These are phyloP conservation scores for Ceyx margarethae DNA, from an alignment of 2,113 vertebrate species.

Conservation along the genomic window DNA sequence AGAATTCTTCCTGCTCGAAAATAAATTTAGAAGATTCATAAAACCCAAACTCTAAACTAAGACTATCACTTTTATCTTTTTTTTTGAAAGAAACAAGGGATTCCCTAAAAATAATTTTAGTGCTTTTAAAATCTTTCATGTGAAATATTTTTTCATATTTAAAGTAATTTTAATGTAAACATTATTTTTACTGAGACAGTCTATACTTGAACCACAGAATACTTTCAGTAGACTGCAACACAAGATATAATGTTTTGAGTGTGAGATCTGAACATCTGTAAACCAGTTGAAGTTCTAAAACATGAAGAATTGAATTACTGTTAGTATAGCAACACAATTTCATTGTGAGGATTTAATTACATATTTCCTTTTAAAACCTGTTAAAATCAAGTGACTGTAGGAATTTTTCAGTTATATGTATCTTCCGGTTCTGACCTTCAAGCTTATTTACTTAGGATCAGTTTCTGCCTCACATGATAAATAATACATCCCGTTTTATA, in stretches of 20 bases:
- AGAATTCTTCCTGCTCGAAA: neutral
- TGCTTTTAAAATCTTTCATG: neutral
- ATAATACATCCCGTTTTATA: neutral
- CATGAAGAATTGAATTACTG: neutral
- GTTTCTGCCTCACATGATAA: neutral
- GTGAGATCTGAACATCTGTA: neutral
- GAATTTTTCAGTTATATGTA: neutral
- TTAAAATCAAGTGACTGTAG: neutral
- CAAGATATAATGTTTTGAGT: neutral
- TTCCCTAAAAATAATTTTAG: neutral
- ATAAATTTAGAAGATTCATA: neutral
- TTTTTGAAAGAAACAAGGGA: neutral
- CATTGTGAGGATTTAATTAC: neutral
- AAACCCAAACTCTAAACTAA: neutral
- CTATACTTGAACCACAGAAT: neutral
- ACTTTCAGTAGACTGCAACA: neutral
- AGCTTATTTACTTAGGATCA: neutral
- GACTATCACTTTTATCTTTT: neutral
- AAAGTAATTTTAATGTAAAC: neutral
- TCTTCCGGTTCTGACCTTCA: neutral
- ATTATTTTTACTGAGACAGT: neutral
- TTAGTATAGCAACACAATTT: neutral
- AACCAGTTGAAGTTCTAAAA: neutral
- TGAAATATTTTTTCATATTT: neutral
- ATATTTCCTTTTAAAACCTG: neutral